phyloP scores from a whole-genome alignment of 2,888 invertebrate species.

The Germaria angustata region DNA sequence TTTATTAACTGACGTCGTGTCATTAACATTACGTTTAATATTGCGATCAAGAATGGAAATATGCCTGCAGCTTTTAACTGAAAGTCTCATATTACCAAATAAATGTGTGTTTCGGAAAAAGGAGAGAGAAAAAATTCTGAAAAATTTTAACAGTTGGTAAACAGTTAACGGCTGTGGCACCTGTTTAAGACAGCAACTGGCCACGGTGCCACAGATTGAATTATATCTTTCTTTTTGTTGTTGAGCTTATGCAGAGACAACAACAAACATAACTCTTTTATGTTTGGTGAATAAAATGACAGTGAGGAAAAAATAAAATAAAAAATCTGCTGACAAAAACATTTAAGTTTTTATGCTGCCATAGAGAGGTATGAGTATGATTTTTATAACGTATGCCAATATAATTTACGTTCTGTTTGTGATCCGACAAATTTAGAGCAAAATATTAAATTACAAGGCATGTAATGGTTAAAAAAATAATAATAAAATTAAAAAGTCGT shows the following conservation, averaged over 20 bases:
- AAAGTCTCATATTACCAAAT: constrained; percentile 46
- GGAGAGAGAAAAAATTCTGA: background rate
- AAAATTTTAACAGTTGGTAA: constrained; percentile 45
- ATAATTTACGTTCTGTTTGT: constrained; percentile 8
- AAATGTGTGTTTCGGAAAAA: background rate
- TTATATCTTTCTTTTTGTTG: constrained; percentile 46
- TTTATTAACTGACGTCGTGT: constrained; percentile 47
- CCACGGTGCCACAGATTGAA: constrained; percentile 37
- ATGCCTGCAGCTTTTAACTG: constrained; percentile 36
- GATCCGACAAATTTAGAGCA: background rate
- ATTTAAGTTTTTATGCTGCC: background rate
- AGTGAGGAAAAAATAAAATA: background rate
- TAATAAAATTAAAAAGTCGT: background rate
- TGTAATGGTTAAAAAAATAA: background rate
- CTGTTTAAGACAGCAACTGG: constrained; percentile 54
- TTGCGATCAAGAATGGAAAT: constrained; percentile 11
- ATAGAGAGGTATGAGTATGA: background rate
- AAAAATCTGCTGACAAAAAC: constrained; percentile 24
- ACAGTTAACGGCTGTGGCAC: constrained; percentile 48
- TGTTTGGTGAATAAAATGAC: background rate
- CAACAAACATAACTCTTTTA: constrained; percentile 11
- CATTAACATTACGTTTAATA: constrained; percentile 49
- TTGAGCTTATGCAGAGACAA: constrained; percentile 3
- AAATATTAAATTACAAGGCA: constrained; percentile 45
- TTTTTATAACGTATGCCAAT: constrained; percentile 35